phyloP scores from a whole-genome alignment of 2,888 invertebrate species.

The Sphecodes monilicornis region DNA sequence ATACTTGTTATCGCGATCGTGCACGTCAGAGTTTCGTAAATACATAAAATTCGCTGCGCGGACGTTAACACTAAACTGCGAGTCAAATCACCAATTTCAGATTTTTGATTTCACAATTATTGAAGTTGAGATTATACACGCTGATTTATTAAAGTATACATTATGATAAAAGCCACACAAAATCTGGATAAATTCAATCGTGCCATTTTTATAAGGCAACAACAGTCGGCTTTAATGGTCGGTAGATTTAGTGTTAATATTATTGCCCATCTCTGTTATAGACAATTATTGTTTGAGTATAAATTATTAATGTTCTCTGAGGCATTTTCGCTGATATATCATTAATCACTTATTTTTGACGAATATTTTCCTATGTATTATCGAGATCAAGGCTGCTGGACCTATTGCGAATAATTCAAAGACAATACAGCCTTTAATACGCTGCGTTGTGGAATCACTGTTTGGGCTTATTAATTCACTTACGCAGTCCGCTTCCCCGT shows the following conservation, averaged over 20 bases:
- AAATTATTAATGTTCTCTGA: background rate
- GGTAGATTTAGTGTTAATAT: no score
- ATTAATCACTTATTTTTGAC: background rate
- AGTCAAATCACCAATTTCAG: no score
- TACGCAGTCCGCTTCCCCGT: background rate
- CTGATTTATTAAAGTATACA: no score
- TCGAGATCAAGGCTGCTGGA: background rate
- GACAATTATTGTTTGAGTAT: background rate
- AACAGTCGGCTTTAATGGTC: no score
- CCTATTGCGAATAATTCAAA: background rate
- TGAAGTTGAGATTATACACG: no score
- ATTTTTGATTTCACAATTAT: no score
- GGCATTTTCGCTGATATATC: background rate
- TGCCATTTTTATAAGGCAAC: no score
- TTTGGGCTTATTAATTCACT: background rate
- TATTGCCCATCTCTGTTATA: background rate
- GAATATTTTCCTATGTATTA: background rate
- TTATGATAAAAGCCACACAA: no score
- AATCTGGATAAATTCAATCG: no score
- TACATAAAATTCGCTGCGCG: background rate
- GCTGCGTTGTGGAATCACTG: background rate
- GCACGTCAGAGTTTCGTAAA: background rate
- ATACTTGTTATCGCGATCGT: background rate
- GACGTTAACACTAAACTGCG: conserved; percentile 7
- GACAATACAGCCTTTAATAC: background rate